These are phyloP conservation scores for Origma solitaria DNA, from an alignment of 2,113 vertebrate genomes.

Conservation along the genomic window DNA sequence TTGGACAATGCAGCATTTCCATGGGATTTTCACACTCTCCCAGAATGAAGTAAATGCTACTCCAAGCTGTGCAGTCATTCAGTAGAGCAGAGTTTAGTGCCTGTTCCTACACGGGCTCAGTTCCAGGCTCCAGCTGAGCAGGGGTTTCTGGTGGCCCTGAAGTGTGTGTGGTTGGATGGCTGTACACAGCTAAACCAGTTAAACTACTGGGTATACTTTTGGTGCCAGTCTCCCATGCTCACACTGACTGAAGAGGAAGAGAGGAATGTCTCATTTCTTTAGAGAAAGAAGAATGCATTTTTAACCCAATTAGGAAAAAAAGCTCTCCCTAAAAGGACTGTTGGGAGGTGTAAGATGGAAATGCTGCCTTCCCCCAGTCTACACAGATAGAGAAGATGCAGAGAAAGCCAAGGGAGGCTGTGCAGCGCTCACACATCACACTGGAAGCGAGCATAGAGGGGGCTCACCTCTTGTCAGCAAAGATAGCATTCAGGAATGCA, in stretches of 20 bases:
- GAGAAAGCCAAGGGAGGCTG: not conserved
- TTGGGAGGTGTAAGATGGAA: not conserved
- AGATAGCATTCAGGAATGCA: not conserved
- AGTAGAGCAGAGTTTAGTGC: not conserved
- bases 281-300: not conserved
- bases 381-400: not conserved
- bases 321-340: not conserved
- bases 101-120: not conserved
- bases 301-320: not conserved
- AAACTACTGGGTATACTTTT: not conserved
- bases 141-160: not conserved
- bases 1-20: not conserved
- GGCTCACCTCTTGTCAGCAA: not conserved
- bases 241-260: not conserved
- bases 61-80: not conserved
- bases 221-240: not conserved
- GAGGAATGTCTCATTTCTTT: not conserved
- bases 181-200: not conserved
- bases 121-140: not conserved
- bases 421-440: not conserved
- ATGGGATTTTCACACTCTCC: slow-evolving; percentile 3
- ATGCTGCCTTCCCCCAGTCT: not conserved
- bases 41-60: not conserved
- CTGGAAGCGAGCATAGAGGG: not conserved
- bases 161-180: not conserved